Evolutionary conservation across 2,797 vertebrate genomes (phyloP).

Genomic region (Chanos chanos): DNA sequence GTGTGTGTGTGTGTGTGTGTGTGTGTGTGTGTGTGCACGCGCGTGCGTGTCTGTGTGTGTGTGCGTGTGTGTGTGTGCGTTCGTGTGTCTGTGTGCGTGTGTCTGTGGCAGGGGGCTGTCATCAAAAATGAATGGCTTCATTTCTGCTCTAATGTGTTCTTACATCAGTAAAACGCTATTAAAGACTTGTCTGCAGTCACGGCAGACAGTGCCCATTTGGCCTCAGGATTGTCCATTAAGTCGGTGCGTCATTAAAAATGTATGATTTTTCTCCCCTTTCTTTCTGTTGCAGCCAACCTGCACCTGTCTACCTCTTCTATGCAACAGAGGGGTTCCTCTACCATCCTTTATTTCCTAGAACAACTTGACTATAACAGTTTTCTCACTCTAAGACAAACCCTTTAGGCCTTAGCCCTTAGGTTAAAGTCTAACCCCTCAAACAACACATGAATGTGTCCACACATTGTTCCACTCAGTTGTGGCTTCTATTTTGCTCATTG

Average conservation of each 20-base stretch:
- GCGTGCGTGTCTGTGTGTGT: too few relatives aligned
- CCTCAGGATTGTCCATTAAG: conserved; percentile 53
- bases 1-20: background rate
- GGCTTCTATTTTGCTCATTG: too few relatives aligned
- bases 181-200: conserved; percentile 34
- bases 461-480: too few relatives aligned
- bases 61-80: too few relatives aligned
- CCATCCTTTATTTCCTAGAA: background rate
- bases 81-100: background rate
- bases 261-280: conserved; percentile 22
- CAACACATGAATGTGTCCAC: too few relatives aligned
- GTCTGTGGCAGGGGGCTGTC: conserved; percentile 20
- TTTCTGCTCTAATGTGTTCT: conserved; percentile 68
- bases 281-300: conserved; percentile 15
- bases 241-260: conserved; percentile 38
- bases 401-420: too few relatives aligned
- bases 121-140: conserved; percentile 67
- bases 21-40: background rate
- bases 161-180: conserved; percentile 62
- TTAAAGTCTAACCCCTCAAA: too few relatives aligned
- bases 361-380: too few relatives aligned
- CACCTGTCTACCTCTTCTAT: conserved; percentile 1
- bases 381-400: too few relatives aligned
- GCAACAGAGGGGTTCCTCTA: background rate
- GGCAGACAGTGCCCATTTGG: conserved; percentile 41